Evolutionary conservation across 2,797 vertebrate species (phyloP), one percentile per base, ranked within the genome.

Genomic region (Notolepis coatsorum): DNA sequence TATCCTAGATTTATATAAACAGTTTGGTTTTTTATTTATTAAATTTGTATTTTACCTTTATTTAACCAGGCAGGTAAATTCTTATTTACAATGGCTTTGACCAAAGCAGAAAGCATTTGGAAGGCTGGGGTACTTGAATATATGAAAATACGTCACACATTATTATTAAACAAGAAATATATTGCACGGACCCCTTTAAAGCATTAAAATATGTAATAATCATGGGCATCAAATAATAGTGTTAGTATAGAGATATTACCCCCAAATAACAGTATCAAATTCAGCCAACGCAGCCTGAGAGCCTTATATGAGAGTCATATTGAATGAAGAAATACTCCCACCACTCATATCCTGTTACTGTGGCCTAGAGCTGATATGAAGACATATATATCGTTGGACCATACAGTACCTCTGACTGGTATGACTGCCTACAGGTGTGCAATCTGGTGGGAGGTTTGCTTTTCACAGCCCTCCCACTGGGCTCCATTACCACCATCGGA

Each of bases 391-490:
- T 17, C 28, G 35, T 67, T 31, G 52, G 76, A 50, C 55, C 63
- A 74, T 65, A 76, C 51, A 52, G 8, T 2, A 50, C 23, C 28
- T 72, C 64, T 59, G 53, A 71, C 5, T 12, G 71, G 61, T 43
- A 42, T 63, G 72, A 71, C 49, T 21, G 64, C 38, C 73, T 79
- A 73, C 33, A 27, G 38, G 5, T 20, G 28, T 28, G n/a, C 27
- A 18, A 15, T 20, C 76, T 73, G 75, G 73, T 61, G 68, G 76
- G 51, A 63, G 69, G 65, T 69, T 45, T 47, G 58, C 62, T 81
- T 73, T 50, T 74, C 76, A 69, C 72, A 65, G 20, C 49, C 50
- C 64, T 77, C 67, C 61, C 2, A 55, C 46, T 63, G 54, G 50
- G 59, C 64, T 65, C 31, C 52, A 51, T 49, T 45, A 39, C 30